Evolutionary conservation across 2,113 vertebrate genomes (phyloP), one percentile per base, ranked within the genome.

Genomic region (Phycodurus eques): DNA sequence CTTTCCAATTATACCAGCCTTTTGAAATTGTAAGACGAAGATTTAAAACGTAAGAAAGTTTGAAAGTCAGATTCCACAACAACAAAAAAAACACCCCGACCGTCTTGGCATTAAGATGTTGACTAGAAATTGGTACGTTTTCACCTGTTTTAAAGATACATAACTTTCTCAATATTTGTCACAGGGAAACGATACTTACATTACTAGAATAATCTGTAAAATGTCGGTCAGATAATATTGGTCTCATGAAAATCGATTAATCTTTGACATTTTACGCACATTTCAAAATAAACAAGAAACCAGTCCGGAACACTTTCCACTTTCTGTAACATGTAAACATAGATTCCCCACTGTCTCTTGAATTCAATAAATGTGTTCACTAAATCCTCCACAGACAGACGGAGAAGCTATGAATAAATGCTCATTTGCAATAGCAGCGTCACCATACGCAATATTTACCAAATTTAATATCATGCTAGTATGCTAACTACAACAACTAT

Each of bases 401-500:
- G 35, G 7, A 8, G 12, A 14, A 9, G 43, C 22, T 43, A 43
- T 35, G 14, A 15, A 66, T 47, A 22, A 7, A 31, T 47, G 20
- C 20, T 43, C 12, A 65, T 65, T 14, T n/a, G 5, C 8, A 13
- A 64, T 12, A 43, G 13, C 15, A 20, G 39, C 8, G 1, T 39
- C 61, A 44, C 42, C 11, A 44, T 22, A 47, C 2, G 44, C 13
- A 27, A 66, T 44, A n/a, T 4, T 63, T 63, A 15, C 10, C 61
- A 12, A 10, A 44, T 27, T 22, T 27, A 22, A 47, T 31, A 66
- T 47, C 22, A 46, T 47, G 64, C 64, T 47, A 46, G 27, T 22
- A 44, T n/a, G 64, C 64, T 66, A 66, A 66, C 64, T 31, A 65
- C 20, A 65, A 17, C 22, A 47, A 47, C 43, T 44, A 66, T 15